Evolutionary conservation across 2,797 vertebrate species (phyloP).

Genomic region (Hipposideros larvatus): DNA sequence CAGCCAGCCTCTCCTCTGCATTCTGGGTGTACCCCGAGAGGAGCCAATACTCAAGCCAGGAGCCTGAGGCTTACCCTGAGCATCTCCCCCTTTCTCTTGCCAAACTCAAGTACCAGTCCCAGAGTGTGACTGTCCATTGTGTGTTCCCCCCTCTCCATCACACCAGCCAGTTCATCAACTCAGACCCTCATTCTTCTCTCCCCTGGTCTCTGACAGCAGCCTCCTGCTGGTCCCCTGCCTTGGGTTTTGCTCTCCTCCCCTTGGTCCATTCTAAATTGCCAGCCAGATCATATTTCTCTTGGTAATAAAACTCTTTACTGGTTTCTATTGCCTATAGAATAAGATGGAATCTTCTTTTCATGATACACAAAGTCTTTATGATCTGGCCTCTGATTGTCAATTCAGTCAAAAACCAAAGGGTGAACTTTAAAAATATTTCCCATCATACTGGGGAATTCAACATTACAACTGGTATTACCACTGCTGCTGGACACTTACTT

Average conservation of each 20-base stretch:
- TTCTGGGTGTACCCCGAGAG: not conserved
- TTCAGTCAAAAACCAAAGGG: conserved; percentile 30
- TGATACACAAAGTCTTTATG: conserved; percentile 40
- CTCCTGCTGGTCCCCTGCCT: not conserved
- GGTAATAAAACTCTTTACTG: conserved; percentile 44
- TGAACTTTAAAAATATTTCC: conserved; percentile 43
- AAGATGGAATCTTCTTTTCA: conserved; percentile 20
- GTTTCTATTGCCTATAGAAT: conserved; percentile 39
- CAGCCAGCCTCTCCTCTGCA: not conserved
- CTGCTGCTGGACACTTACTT: not conserved
- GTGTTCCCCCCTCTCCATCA: not conserved
- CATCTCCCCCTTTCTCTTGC: not conserved
- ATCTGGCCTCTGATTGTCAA: not conserved
- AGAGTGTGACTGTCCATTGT: not conserved
- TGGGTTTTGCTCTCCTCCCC: not conserved
- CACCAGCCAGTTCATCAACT: not conserved
- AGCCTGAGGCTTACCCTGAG: not conserved
- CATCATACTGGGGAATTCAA: not conserved
- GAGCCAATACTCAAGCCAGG: not conserved
- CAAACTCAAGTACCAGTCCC: not conserved
- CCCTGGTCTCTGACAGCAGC: not conserved
- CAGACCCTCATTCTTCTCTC: not conserved
- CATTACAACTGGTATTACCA: not conserved
- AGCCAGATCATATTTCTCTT: not conserved
- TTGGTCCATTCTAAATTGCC: conserved; percentile 16